Percentiles rank a stretch among this genome's conserved stretches.
Conservation (phyloP, 2,888 invertebrate species). For the Lagria hirta region DNA sequence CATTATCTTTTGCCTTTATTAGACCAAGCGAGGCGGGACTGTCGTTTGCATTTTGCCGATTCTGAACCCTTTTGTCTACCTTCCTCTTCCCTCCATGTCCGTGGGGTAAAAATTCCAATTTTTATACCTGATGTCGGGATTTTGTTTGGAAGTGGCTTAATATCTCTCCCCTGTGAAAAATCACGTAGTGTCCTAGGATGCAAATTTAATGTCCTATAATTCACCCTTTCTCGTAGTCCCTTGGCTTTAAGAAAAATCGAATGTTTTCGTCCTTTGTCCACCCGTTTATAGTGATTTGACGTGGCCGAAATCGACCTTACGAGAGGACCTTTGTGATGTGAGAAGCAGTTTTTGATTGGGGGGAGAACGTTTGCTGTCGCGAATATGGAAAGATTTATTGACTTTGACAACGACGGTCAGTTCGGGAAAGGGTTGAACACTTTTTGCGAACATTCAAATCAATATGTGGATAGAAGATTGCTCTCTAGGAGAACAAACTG, state of each 20-base stretch:
- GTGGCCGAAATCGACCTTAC: constrained; percentile 7
- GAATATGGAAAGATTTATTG: constrained; percentile 31
- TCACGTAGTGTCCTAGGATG: constrained; percentile 31
- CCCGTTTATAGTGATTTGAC: constrained; percentile 1
- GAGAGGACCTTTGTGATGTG: constrained; percentile 1
- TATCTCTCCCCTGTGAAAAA: constrained; percentile 28
- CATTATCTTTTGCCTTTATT: constrained; percentile 42
- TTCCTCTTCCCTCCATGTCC: constrained; percentile 1
- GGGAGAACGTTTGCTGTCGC: constrained; percentile 18
- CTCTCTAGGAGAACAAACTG: too few species aligned
- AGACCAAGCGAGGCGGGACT: constrained; percentile 15
- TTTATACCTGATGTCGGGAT: constrained; percentile 22
- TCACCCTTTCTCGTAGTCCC: constrained; percentile 25
- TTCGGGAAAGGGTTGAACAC: constrained; percentile 20
- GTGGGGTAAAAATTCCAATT: constrained; percentile 6
- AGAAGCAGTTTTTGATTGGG: constrained; percentile 19
- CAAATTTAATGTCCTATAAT: constrained; percentile 33
- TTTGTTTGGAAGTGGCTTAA: constrained; percentile 19
- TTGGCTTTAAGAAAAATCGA: constrained; percentile 16
- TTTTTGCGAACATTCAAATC: too few species aligned
- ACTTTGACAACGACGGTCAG: constrained; percentile 29
- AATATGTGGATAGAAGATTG: too few species aligned
- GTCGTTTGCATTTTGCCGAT: constrained; percentile 27
- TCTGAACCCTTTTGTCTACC: constrained; percentile 21
- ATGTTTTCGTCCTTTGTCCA: constrained; percentile 10